phyloP scores from a whole-genome alignment of 2,113 vertebrate species.

The rat (Rattus norvegicus) region DNA sequence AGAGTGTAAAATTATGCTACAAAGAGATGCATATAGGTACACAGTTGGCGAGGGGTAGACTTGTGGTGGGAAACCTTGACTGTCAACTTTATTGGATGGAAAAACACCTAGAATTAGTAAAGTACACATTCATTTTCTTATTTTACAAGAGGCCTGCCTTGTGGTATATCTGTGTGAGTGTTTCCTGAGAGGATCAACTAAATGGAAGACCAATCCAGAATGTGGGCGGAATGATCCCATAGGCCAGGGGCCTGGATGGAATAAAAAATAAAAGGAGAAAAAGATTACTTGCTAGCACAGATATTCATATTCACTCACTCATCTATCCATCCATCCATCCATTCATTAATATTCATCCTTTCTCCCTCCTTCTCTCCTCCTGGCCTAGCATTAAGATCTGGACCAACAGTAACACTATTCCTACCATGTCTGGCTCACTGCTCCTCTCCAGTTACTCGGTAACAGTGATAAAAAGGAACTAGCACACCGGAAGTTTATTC shows the following conservation, averaged over 20 bases:
- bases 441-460: background rate
- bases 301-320: background rate
- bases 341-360: background rate
- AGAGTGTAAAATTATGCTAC: background rate
- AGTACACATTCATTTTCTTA: background rate
- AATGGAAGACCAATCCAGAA: background rate
- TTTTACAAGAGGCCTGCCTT: background rate
- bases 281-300: background rate
- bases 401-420: background rate
- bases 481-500: constrained; percentile 31
- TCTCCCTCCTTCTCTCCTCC: background rate
- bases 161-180: background rate
- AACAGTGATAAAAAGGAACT: background rate
- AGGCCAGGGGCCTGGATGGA: background rate
- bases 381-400: background rate
- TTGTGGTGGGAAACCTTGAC: background rate
- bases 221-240: background rate
- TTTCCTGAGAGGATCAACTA: background rate
- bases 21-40: background rate
- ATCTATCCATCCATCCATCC: too few relatives aligned
- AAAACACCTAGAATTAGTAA: background rate
- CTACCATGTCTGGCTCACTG: background rate
- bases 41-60: background rate
- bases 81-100: background rate
- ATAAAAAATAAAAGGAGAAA: background rate